phyloP scores from a whole-genome alignment of 2,797 vertebrate genomes.

The Rallus crepitans region DNA sequence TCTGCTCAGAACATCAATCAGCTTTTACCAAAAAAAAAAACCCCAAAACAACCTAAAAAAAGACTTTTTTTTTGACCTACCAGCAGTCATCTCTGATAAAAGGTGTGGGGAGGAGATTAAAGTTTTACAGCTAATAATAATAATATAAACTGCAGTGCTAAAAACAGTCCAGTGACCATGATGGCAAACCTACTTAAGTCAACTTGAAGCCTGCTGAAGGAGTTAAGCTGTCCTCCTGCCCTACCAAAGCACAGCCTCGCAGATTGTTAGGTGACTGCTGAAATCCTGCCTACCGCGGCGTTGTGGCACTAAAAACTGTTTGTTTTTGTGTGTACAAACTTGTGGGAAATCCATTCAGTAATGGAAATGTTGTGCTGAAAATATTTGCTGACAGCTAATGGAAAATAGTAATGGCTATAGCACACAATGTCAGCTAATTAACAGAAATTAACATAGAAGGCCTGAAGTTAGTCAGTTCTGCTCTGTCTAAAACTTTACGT shows the following conservation, averaged over 20 bases:
- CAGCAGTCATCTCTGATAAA: neutral
- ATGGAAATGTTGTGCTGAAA: neutral
- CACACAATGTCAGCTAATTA: neutral
- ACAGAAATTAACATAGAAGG: neutral
- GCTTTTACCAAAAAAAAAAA: neutral
- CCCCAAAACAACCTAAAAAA: neutral
- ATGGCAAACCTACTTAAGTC: neutral
- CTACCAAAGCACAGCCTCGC: neutral
- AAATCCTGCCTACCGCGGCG: neutral
- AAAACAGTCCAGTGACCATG: neutral
- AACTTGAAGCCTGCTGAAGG: neutral
- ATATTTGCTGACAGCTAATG: neutral
- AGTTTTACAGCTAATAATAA: neutral
- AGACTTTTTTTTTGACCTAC: neutral
- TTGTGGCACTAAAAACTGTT: neutral
- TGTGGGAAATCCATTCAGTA: neutral
- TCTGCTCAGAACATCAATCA: neutral
- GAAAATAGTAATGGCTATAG: neutral
- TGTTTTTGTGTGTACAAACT: neutral
- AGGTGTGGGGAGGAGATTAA: fast-evolving
- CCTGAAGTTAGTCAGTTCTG: neutral
- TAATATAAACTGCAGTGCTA: neutral
- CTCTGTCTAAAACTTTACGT: neutral
- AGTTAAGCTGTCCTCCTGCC: neutral
- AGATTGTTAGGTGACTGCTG: neutral